Evolutionary conservation across 2,888 invertebrate genomes (phyloP).

Genomic region (Netelia inedita): DNA sequence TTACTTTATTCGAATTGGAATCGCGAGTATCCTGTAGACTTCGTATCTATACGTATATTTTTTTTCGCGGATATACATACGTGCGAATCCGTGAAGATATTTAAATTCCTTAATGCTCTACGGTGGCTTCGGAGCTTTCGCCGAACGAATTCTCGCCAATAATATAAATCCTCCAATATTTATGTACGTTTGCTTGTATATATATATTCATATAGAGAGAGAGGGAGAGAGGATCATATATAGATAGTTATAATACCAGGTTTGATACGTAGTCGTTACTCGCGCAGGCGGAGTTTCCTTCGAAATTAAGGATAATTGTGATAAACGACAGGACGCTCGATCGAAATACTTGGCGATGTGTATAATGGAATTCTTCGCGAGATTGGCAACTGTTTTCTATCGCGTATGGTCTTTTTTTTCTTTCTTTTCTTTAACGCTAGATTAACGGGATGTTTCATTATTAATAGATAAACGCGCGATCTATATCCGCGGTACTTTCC

Average conservation of each 20-base stretch:
- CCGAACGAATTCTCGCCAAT: constrained; percentile 54
- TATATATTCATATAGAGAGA: constrained; percentile 15
- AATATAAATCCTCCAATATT: constrained; percentile 35
- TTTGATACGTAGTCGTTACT: constrained; percentile 43
- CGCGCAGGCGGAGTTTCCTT: constrained; percentile 43
- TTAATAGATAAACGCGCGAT: constrained; percentile 32
- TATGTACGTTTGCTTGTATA: constrained; percentile 26
- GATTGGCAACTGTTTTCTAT: constrained; percentile 61
- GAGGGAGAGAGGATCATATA: not conserved
- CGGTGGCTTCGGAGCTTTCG: constrained; percentile 48
- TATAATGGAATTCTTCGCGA: constrained; percentile 55
- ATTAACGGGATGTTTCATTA: constrained; percentile 66
- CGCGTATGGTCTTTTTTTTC: too few species aligned
- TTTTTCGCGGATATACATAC: constrained; percentile 11
- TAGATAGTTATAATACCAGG: not conserved
- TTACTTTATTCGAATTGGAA: constrained; percentile 56
- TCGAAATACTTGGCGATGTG: constrained; percentile 47
- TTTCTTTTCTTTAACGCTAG: not conserved
- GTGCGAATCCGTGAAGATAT: constrained; percentile 61
- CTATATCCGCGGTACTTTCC: constrained; percentile 21
- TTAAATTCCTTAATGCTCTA: constrained; percentile 54
- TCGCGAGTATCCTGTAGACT: constrained; percentile 28
- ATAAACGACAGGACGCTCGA: constrained; percentile 66
- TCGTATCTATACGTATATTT: constrained; percentile 15
- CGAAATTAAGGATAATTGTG: constrained; percentile 69